Evolutionary conservation across 2,113 vertebrate species (phyloP).

Genomic region (Regulus satrapa): DNA sequence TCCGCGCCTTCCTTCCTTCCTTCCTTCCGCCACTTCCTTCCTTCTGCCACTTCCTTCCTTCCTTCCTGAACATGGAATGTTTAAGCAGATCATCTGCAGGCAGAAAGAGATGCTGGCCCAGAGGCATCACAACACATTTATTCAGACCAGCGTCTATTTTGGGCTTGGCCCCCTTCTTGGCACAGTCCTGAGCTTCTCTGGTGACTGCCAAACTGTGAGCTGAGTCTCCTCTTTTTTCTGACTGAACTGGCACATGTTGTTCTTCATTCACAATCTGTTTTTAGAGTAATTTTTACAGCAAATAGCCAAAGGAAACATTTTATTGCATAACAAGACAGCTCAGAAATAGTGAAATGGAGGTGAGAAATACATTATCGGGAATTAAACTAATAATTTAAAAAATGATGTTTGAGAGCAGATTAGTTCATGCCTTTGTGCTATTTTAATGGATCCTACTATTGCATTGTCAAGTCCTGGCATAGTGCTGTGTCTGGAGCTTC

Average conservation of each 20-base stretch:
- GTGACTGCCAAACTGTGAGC: conserved; percentile 4
- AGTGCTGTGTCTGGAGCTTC: neutral
- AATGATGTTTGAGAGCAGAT: neutral
- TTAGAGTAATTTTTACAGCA: neutral
- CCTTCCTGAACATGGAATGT: neutral
- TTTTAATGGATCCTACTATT: conserved; percentile 14
- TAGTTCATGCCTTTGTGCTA: neutral
- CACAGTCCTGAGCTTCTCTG: neutral
- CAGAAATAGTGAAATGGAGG: neutral
- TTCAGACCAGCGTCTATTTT: conserved; percentile 29
- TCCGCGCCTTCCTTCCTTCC: neutral
- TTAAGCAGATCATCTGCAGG: conserved; percentile 1
- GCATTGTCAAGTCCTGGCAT: conserved; percentile 18
- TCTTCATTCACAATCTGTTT: conserved; percentile 53
- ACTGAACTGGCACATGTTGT: conserved; percentile 34
- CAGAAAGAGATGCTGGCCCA: neutral
- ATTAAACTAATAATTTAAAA: neutral
- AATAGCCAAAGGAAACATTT: conserved; percentile 12
- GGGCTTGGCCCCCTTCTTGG: conserved; percentile 20
- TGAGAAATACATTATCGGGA: neutral
- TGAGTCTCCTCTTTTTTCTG: neutral
- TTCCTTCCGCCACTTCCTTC: neutral
- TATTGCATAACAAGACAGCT: neutral
- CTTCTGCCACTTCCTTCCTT: too few relatives aligned
- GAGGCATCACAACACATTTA: neutral